Evolutionary conservation across 2,888 invertebrate genomes (phyloP), one percentile per base, ranked within the genome.

Genomic region (Drosophila sordidula): DNA sequence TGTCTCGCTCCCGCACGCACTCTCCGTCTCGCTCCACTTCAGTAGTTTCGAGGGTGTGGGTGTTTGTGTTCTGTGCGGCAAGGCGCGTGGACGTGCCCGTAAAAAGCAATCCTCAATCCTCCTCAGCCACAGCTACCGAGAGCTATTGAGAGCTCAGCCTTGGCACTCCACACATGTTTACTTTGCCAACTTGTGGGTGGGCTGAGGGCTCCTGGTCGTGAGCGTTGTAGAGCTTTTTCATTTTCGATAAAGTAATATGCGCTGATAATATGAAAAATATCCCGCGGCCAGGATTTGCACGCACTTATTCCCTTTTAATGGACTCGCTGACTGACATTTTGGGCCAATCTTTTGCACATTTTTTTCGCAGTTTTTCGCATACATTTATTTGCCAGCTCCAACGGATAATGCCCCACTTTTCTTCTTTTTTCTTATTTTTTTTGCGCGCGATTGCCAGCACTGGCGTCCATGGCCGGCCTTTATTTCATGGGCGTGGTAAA

Each of bases 281-380:
- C 85, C 85, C 44, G 70, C 63, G 87, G 85, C 64, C 77, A 77
- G 89, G 89, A 86, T 86, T 84, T 87, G 69, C 85, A 87, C 85
- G 82, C 89, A 84, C 87, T 87, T 89, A 85, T 87, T 81, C 83
- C 87, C 79, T 86, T 85, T 89, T 87, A 81, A 88, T 83, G 87
- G 85, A 88, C 86, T 76, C 51, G 38, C 41, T n/a, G n/a, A 42
- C 55, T 55, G 50, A 47, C 54, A 64, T 70, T 67, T 70, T 34
- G 51, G 14, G 44, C 44, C 54, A 54, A 42, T 44, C 25, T n/a
- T 57, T 26, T 51, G 16, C 18, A n/a, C 12, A 18, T 9, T 8
- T 36, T n/a, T 3, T 5, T 50, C 36, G 16, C 39, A 61, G 39
- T 68, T 51, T 46, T 50, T 26, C 14, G 38, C 52, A 62, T 16